These are phyloP conservation scores for Eilema sororculum DNA, from an alignment of 2,888 invertebrate genomes.

Conservation along the genomic window DNA sequence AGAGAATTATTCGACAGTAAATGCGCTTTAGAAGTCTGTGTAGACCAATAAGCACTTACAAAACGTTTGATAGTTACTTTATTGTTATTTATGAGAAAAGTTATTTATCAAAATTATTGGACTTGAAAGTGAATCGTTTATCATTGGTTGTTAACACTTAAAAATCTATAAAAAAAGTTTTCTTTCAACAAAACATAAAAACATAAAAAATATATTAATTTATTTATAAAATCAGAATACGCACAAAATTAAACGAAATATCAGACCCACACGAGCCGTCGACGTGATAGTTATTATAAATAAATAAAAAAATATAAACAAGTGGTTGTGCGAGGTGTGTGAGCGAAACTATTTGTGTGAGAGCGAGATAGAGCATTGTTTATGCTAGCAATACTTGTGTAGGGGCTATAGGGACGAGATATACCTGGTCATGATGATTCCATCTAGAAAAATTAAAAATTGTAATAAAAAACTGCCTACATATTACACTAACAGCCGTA, in stretches of 20 bases:
- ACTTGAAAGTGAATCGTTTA: conserved; percentile 2
- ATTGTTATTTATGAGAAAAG: conserved; percentile 3
- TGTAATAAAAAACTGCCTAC: too few relatives aligned
- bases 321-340: conserved; percentile 74
- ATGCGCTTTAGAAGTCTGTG: background rate
- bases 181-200: background rate
- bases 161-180: background rate
- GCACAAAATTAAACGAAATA: conserved; percentile 36
- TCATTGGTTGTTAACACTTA: background rate
- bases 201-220: background rate
- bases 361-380: conserved; percentile 46
- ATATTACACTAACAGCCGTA: too few relatives aligned
- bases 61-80: background rate
- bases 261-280: conserved; percentile 27
- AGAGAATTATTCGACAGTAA: background rate
- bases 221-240: conserved; percentile 12
- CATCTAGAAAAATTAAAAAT: background rate
- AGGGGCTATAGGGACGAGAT: conserved; percentile 28
- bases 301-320: conserved; percentile 60
- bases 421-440: background rate
- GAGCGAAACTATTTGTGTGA: conserved; percentile 51
- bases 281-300: conserved; percentile 56
- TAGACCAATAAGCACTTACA: too few relatives aligned
- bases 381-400: conserved; percentile 29
- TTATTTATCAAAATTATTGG: background rate